Conservation (phyloP, 2,113 vertebrate species). For the Edolisoma coerulescens region DNA sequence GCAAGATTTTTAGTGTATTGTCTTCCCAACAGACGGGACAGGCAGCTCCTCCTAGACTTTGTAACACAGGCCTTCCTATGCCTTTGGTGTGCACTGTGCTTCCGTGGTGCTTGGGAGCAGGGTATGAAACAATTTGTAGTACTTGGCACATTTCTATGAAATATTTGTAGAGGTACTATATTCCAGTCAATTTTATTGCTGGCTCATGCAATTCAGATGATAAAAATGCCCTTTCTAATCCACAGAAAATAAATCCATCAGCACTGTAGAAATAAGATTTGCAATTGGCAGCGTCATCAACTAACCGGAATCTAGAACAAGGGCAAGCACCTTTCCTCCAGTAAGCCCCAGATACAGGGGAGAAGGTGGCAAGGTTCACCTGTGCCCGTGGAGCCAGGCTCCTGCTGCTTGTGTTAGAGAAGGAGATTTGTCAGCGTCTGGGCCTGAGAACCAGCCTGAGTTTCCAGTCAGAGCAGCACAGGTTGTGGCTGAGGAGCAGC, state of each 20-base stretch:
- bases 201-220: not conserved
- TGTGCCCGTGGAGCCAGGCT: fast-evolving
- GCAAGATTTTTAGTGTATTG: not conserved
- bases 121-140: not conserved
- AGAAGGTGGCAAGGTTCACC: not conserved
- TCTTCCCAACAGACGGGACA: not conserved
- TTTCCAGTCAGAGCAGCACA: not conserved
- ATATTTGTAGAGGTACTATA: not conserved
- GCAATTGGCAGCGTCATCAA: fast-evolving
- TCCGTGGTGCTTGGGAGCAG: not conserved
- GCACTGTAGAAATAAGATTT: not conserved
- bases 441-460: not conserved
- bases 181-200: not conserved
- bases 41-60: not conserved
- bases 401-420: not conserved
- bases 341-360: not conserved
- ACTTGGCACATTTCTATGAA: not conserved
- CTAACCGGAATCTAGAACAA: not conserved
- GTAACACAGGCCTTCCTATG: not conserved
- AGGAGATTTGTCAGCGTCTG: not conserved
- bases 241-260: not conserved
- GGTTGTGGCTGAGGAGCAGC: fast-evolving
- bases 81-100: not conserved
- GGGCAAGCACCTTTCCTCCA: not conserved
- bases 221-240: not conserved